Conservation (phyloP, 2,113 vertebrate genomes). For the Hippolais icterina region DNA sequence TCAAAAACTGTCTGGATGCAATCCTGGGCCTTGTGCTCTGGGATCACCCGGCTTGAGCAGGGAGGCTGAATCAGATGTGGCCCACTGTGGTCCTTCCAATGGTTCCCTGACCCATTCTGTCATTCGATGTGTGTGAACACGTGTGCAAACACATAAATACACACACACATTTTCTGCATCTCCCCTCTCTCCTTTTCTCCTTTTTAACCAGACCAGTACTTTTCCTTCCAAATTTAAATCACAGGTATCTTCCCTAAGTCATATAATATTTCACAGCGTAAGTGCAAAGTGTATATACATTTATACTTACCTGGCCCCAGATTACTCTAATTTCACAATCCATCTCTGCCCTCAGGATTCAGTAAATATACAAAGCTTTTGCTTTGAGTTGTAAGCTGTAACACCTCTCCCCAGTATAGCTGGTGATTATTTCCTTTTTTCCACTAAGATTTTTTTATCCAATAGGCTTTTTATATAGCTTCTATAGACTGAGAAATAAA, state of each 20-base stretch:
- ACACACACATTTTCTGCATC: background rate
- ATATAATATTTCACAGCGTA: background rate
- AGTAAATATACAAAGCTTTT: background rate
- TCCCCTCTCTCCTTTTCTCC: background rate
- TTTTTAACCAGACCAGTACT: background rate
- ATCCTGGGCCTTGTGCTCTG: background rate
- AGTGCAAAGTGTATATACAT: background rate
- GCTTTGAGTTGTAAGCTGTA: background rate
- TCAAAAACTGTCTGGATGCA: background rate
- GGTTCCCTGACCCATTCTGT: background rate
- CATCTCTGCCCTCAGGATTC: background rate
- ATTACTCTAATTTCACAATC: background rate
- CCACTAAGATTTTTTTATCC: background rate
- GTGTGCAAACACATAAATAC: rapidly evolving
- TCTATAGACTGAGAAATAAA: background rate
- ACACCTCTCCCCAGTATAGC: background rate
- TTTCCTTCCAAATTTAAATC: background rate
- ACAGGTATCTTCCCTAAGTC: background rate
- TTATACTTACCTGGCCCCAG: rapidly evolving
- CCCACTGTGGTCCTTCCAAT: background rate
- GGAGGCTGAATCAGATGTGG: background rate
- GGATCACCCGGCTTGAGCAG: background rate
- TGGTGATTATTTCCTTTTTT: background rate
- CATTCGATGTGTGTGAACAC: rapidly evolving
- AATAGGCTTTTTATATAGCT: background rate